Evolutionary conservation across 2,797 vertebrate genomes (phyloP).

Genomic region (Simalia tracyae): DNA sequence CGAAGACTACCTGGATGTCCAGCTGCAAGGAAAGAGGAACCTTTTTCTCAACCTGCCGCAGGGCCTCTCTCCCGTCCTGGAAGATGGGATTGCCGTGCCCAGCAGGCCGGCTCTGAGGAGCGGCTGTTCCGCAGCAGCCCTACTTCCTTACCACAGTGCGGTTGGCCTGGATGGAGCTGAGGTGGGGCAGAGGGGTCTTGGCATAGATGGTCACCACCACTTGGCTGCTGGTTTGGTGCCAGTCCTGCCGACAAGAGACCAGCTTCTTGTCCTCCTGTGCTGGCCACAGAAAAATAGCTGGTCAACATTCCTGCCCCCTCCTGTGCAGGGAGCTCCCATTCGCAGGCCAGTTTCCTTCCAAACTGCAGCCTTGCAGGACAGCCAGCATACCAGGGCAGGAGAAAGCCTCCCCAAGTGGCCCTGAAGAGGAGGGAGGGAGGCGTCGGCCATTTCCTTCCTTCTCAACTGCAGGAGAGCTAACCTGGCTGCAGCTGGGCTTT

Average conservation of each 20-base stretch:
- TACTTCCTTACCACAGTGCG: slow-evolving; percentile 83
- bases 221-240: slow-evolving; percentile 88
- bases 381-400: background rate
- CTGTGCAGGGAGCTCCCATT: background rate
- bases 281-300: background rate
- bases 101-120: no score
- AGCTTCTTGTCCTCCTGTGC: slow-evolving; percentile 64
- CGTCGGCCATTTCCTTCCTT: background rate
- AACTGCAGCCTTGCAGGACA: background rate
- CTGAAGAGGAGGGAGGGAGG: background rate
- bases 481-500: no score
- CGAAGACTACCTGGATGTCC: slow-evolving; percentile 84
- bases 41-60: background rate
- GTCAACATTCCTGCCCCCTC: accelerated
- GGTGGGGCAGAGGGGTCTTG: slow-evolving; percentile 82
- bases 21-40: slow-evolving; percentile 72
- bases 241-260: slow-evolving; percentile 88
- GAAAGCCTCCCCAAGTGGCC: background rate
- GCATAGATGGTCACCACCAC: slow-evolving; percentile 89
- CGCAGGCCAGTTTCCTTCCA: accelerated
- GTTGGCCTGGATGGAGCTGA: slow-evolving; percentile 83
- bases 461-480: background rate
- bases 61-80: background rate
- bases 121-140: background rate
- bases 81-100: no score